Evolutionary conservation across 2,797 vertebrate genomes (phyloP).

Genomic region (Rhinophrynus dorsalis): DNA sequence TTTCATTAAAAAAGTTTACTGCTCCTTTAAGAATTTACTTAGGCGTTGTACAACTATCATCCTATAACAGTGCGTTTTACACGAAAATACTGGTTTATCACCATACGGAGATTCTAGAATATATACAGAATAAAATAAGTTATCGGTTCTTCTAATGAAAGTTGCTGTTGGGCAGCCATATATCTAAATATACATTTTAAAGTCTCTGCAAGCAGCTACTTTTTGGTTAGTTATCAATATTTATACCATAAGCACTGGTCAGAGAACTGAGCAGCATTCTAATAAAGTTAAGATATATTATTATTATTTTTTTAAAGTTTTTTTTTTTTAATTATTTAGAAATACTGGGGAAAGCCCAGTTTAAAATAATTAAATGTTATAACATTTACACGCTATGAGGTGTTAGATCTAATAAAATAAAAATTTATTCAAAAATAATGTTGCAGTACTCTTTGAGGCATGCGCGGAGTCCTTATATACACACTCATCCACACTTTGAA

Average conservation of each 20-base stretch:
- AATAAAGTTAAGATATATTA: conserved; percentile 93
- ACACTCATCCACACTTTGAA: conserved; percentile 70
- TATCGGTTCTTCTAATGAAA: conserved; percentile 87
- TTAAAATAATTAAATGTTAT: conserved; percentile 94
- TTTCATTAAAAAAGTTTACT: no score
- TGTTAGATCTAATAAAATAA: conserved; percentile 99
- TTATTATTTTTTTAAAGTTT: conserved; percentile 86
- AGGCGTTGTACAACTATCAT: conserved; percentile 75
- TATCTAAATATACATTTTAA: conserved; percentile 81
- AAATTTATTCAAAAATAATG: conserved; percentile 97
- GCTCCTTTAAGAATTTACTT: neutral
- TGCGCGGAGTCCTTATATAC: conserved; percentile 82
- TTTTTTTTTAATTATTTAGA: conserved; percentile 72
- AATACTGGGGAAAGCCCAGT: conserved; percentile 79
- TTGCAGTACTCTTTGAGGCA: conserved; percentile 94
- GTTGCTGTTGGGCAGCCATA: conserved; percentile 85
- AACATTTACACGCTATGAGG: conserved; percentile 97
- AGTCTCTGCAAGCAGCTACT: conserved; percentile 98
- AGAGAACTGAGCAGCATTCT: conserved; percentile 85
- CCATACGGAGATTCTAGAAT: conserved; percentile 96
- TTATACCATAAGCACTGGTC: conserved; percentile 85
- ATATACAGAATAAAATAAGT: conserved; percentile 99
- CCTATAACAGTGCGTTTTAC: conserved; percentile 95
- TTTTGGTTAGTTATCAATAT: conserved; percentile 93
- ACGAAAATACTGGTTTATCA: conserved; percentile 93